phyloP scores from a whole-genome alignment of 2,888 invertebrate genomes.

The Meta bourneti region DNA sequence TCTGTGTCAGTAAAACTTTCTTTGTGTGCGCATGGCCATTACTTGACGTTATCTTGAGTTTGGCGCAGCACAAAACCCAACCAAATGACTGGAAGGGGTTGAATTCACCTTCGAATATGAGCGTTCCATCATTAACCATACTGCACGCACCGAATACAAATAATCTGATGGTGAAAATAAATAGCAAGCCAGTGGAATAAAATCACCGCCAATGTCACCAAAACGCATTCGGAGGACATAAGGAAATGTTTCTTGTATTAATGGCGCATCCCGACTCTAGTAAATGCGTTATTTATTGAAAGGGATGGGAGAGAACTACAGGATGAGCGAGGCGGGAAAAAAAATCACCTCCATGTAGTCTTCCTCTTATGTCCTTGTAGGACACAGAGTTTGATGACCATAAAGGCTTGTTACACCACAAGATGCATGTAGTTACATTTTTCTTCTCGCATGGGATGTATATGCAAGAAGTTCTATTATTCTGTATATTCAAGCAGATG shows the following conservation, averaged over 20 bases:
- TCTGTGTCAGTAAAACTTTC: too few species aligned
- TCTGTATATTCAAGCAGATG: background rate
- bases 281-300: slow-evolving; percentile 20
- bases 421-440: background rate
- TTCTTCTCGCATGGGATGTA: background rate
- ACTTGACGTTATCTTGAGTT: too few species aligned
- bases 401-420: background rate
- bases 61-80: too few species aligned
- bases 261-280: background rate
- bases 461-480: too few species aligned
- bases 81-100: too few species aligned
- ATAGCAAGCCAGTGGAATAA: background rate
- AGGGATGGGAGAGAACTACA: slow-evolving; percentile 1
- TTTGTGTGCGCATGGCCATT: too few species aligned
- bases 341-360: background rate
- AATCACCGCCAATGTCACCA: background rate
- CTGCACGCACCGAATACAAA: too few species aligned
- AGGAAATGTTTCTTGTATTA: background rate
- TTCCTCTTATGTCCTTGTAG: background rate
- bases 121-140: too few species aligned
- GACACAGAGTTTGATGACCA: slow-evolving; percentile 6
- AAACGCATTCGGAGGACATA: background rate
- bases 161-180: background rate
- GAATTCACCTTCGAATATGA: too few species aligned
- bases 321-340: background rate